A percentile compares a stretch with the other conserved stretches of the same genome.
Conservation (phyloP, 2,797 vertebrate species). For the Dromococcyx pavoninus region DNA sequence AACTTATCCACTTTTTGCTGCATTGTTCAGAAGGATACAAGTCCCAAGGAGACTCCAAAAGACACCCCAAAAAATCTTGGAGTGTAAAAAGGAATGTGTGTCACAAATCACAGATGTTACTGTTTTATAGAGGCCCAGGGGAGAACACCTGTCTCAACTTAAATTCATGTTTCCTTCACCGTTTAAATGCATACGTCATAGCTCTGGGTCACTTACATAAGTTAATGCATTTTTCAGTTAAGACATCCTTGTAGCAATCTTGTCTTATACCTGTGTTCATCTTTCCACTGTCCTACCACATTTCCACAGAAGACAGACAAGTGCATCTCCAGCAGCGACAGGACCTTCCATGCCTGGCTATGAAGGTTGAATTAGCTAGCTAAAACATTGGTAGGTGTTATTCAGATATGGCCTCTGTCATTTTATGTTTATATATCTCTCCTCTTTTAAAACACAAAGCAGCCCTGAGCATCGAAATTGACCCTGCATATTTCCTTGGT, state of each 20-base stretch:
- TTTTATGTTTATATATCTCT: not conserved
- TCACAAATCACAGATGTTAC: not conserved
- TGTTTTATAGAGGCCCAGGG: not conserved
- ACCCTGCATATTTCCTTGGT: not conserved
- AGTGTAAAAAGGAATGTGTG: not conserved
- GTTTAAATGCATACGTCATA: not conserved
- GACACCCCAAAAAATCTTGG: not conserved
- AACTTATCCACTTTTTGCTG: not conserved
- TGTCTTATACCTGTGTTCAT: not conserved
- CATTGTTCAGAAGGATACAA: not conserved
- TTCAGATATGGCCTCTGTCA: not conserved
- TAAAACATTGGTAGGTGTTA: not conserved
- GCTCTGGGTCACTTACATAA: not conserved
- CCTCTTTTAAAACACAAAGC: not conserved
- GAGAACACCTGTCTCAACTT: not conserved
- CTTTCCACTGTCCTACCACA: not conserved
- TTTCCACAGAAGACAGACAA: not conserved
- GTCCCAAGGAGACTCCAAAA: not conserved
- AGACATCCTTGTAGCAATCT: not conserved
- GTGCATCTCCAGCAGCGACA: not conserved
- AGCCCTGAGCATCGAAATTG: not conserved
- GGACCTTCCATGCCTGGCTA: not conserved
- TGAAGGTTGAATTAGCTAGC: not conserved
- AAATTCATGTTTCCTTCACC: not conserved
- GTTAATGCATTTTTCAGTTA: not conserved